Percentiles rank a stretch among this genome's conserved stretches.
phyloP scores from a whole-genome alignment of 92 coral and sea anemone species.

The Phenganax subtilis region DNA sequence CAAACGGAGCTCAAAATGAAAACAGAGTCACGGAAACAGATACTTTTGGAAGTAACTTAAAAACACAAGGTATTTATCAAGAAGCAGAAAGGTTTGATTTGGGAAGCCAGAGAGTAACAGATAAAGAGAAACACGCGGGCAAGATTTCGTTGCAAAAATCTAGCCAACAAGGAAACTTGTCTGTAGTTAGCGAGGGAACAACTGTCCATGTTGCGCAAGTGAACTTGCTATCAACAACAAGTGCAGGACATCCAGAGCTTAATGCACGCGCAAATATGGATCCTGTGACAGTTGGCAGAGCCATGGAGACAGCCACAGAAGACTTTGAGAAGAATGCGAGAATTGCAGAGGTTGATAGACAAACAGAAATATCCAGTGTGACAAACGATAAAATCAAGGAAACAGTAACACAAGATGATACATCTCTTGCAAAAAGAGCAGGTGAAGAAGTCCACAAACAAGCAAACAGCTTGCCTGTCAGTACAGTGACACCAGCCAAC shows the following conservation, averaged over 20 bases:
- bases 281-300: not conserved
- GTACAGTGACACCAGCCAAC: not conserved
- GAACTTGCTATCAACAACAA: too few relatives aligned
- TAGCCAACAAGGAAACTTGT: too few relatives aligned
- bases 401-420: too few relatives aligned
- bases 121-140: not conserved
- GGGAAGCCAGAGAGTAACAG: not conserved
- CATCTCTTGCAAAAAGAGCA: too few relatives aligned
- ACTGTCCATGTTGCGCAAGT: too few relatives aligned
- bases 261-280: not conserved
- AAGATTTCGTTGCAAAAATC: too few relatives aligned
- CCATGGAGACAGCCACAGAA: not conserved
- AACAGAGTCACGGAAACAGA: not conserved
- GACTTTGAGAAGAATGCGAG: not conserved
- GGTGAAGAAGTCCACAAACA: not conserved
- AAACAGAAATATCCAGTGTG: not conserved
- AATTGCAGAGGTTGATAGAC: constrained; percentile 9
- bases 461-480: not conserved
- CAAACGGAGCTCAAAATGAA: not conserved
- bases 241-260: not conserved
- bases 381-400: not conserved
- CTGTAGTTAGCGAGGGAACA: too few relatives aligned
- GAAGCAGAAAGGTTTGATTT: not conserved
- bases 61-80: not conserved
- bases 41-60: not conserved